phyloP scores from a whole-genome alignment of 2,113 vertebrate genomes.

The Lamprologus sp. region DNA sequence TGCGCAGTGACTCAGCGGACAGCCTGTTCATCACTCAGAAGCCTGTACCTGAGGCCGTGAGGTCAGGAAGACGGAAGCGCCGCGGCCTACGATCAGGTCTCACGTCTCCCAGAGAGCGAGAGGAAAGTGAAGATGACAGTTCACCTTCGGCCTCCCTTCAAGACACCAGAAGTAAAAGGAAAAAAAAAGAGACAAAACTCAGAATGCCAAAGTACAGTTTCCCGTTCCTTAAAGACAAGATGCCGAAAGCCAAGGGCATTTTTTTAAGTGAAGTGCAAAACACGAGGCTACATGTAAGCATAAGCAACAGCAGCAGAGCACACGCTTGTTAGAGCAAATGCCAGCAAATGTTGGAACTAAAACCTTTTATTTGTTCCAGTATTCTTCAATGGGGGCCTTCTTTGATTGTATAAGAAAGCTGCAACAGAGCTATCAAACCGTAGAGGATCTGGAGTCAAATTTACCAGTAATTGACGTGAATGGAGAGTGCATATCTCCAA shows the following conservation, averaged over 20 bases:
- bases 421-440: neutral
- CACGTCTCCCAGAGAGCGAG: neutral
- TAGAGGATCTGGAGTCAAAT: neutral
- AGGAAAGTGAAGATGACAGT: neutral
- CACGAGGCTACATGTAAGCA: conserved; percentile 29
- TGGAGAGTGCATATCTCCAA: neutral
- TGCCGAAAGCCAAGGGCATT: accelerated
- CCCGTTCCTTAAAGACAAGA: conserved; percentile 16
- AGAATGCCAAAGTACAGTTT: conserved; percentile 18
- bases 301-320: neutral
- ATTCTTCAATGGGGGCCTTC: conserved; percentile 54
- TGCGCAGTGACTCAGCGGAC: conserved; percentile 63
- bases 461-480: conserved; percentile 11
- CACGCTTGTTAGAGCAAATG: neutral
- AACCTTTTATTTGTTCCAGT: conserved; percentile 10
- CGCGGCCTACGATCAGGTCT: accelerated
- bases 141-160: neutral
- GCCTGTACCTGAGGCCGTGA: neutral
- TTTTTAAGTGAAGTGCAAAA: neutral
- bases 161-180: neutral
- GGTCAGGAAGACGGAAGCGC: neutral
- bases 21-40: conserved; percentile 67
- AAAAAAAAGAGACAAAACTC: neutral
- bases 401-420: conserved; percentile 38
- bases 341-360: neutral